Evolutionary conservation across 2,888 invertebrate species (phyloP).

Genomic region (Sminthurides aquaticus): DNA sequence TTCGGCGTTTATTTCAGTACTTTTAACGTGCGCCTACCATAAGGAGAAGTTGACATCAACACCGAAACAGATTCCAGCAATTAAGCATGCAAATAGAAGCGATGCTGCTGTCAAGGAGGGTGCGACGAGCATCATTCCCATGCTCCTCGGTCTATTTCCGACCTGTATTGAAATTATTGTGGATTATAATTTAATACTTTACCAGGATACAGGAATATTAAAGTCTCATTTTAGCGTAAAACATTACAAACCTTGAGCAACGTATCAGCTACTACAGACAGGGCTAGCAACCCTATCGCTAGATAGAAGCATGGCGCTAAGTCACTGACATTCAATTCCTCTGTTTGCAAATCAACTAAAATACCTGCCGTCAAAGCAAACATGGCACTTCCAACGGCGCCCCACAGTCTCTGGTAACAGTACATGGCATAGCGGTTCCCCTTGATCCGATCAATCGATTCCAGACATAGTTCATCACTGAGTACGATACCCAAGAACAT

Average conservation of each 20-base stretch:
- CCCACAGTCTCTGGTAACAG: slow-evolving; percentile 1
- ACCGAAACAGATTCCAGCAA: slow-evolving; percentile 6
- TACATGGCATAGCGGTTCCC: background rate
- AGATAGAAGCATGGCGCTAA: slow-evolving; percentile 6
- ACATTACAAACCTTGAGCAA: background rate
- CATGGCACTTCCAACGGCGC: background rate
- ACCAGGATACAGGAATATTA: too few relatives aligned
- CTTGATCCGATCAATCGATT: background rate
- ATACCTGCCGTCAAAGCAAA: background rate
- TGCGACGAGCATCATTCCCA: background rate
- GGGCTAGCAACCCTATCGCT: background rate
- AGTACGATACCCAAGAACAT: background rate
- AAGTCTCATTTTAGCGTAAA: too few relatives aligned
- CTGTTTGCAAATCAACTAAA: slow-evolving; percentile 3
- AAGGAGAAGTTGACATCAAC: slow-evolving; percentile 3
- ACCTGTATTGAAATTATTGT: background rate
- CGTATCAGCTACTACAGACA: background rate
- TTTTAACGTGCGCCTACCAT: too few relatives aligned
- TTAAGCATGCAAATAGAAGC: background rate
- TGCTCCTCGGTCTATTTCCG: slow-evolving; percentile 1
- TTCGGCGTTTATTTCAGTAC: too few relatives aligned
- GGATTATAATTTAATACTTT: too few relatives aligned
- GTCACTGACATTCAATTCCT: background rate
- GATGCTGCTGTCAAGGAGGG: background rate
- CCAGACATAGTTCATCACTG: slow-evolving; percentile 4